Base-by-base conservation (phyloP, 1,140 invertebrate genomes). In the Amyelois transitella region DNA sequence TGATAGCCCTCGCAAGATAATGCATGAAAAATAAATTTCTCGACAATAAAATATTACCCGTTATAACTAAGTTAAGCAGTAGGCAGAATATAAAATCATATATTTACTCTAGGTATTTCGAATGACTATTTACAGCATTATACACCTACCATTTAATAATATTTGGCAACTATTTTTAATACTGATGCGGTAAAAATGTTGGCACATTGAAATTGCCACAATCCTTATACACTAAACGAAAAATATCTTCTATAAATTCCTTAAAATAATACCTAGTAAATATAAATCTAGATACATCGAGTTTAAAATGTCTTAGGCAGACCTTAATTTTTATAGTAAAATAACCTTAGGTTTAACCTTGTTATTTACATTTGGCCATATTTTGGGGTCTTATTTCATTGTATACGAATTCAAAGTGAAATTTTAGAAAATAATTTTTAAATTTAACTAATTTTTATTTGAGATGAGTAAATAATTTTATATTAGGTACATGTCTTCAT, bases 181-280 rank as follows among this genome's bases (percentile, higher is more conserved):
- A 89, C 87, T 89, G 87, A 82, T 83, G 77, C 83, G 87, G 87
- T 89, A 89, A 89, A 88, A 88, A 88, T 84, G 80, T 87, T 88
- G 84, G 86, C 86, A 88, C 83, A 76, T 71, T 72, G 67, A 66
- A 75, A 64, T 72, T 61, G 77, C 81, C 81, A 71, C 61, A 58
- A 65, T 65, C 43, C 70, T 76, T 81, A 81, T 57, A 60, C 19
- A 58, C 73, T 83, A 83, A 73, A 70, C 63, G 65, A 85, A 84
- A 81, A 81, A 79, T 52, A 77, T 75, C 59, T 68, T 69, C 70
- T 84, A 84, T 85, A 80, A 80, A 84, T 80, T 58, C 60, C 79
- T 81, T 81, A 82, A 69, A 75, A 59, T 58, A 63, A 62, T 63
- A 55, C 68, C 68, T 79, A 78, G 51, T 72, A 76, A 75, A 70